Conservation (phyloP, 2,113 vertebrate genomes). For the Ageneiosus marmoratus region DNA sequence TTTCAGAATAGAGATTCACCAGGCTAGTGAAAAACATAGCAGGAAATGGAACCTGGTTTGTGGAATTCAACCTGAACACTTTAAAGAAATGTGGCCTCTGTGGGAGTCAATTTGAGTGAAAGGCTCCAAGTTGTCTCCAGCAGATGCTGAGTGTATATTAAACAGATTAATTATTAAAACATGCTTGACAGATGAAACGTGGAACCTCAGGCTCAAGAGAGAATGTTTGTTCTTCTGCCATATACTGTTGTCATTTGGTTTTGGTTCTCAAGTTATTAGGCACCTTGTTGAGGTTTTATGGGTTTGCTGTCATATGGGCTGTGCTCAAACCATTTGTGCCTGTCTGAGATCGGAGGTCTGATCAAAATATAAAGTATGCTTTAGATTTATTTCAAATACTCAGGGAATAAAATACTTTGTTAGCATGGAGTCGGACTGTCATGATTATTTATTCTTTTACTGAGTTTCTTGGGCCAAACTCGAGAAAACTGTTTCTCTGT, state of each 20-base stretch:
- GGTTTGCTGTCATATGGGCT: slow-evolving; percentile 51
- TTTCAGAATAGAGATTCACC: slow-evolving; percentile 47
- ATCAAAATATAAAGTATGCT: slow-evolving; percentile 31
- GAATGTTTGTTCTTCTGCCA: slow-evolving; percentile 82
- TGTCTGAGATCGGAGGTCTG: slow-evolving; percentile 41
- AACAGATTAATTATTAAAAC: slow-evolving; percentile 82
- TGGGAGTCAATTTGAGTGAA: slow-evolving; percentile 71
- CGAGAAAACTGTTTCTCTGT: neutral
- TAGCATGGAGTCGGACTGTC: slow-evolving; percentile 26
- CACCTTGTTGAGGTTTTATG: slow-evolving; percentile 66
- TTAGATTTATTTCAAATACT: slow-evolving; percentile 32
- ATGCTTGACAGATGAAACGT: slow-evolving; percentile 82
- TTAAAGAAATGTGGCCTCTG: slow-evolving; percentile 70
- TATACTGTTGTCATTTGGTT: slow-evolving; percentile 74
- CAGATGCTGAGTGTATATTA: slow-evolving; percentile 81
- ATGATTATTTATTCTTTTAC: slow-evolving; percentile 11
- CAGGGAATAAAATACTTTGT: slow-evolving; percentile 37
- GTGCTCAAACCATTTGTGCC: slow-evolving; percentile 48
- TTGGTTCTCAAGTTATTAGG: slow-evolving; percentile 69
- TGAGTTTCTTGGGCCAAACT: neutral
- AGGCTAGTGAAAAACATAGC: slow-evolving; percentile 47
- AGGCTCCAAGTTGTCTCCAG: slow-evolving; percentile 74
- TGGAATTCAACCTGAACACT: slow-evolving; percentile 68
- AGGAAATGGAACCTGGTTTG: slow-evolving; percentile 65
- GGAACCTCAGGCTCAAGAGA: slow-evolving; percentile 75